Evolutionary conservation across 2,797 vertebrate species (phyloP).

Genomic region (Melanotaenia pygmaea): DNA sequence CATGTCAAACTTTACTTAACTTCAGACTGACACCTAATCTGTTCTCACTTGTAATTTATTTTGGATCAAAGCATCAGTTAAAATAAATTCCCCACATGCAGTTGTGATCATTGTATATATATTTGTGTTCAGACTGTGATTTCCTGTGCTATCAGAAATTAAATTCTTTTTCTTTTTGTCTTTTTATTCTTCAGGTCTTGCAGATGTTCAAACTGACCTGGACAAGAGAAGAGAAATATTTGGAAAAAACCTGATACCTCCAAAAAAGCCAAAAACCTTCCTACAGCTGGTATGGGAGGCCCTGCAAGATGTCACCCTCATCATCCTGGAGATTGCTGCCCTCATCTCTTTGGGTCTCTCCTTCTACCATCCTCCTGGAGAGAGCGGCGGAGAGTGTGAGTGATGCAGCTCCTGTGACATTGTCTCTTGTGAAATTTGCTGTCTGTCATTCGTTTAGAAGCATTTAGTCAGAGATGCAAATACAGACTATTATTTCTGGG

Average conservation of each 20-base stretch:
- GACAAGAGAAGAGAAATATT: conserved; percentile 96
- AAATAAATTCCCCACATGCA: neutral
- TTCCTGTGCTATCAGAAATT: neutral
- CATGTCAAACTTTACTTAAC: too few relatives aligned
- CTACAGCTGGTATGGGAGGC: conserved; percentile 99
- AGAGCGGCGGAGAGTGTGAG: conserved; percentile 89
- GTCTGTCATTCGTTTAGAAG: neutral
- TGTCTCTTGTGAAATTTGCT: conserved; percentile 20
- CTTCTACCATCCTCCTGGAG: conserved; percentile 95
- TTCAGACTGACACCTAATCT: too few relatives aligned
- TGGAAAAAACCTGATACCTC: conserved; percentile 98
- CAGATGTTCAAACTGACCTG: conserved; percentile 88
- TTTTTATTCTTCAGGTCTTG: conserved; percentile 82
- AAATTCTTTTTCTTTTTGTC: neutral
- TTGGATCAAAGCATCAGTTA: too few relatives aligned
- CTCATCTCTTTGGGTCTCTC: conserved; percentile 97
- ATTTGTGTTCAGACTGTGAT: neutral
- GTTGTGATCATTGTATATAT: neutral
- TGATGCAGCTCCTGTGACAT: conserved; percentile 30
- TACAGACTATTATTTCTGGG: conserved; percentile 2
- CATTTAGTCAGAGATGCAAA: neutral
- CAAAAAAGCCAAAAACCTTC: conserved; percentile 99
- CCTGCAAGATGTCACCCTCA: conserved; percentile 97
- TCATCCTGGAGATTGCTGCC: conserved; percentile 97
- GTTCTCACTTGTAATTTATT: too few relatives aligned